A percentile compares a stretch with the other conserved stretches of the same genome.
Evolutionary conservation across 2,113 vertebrate genomes (phyloP).

Genomic region (Genyomyrus donnyi): DNA sequence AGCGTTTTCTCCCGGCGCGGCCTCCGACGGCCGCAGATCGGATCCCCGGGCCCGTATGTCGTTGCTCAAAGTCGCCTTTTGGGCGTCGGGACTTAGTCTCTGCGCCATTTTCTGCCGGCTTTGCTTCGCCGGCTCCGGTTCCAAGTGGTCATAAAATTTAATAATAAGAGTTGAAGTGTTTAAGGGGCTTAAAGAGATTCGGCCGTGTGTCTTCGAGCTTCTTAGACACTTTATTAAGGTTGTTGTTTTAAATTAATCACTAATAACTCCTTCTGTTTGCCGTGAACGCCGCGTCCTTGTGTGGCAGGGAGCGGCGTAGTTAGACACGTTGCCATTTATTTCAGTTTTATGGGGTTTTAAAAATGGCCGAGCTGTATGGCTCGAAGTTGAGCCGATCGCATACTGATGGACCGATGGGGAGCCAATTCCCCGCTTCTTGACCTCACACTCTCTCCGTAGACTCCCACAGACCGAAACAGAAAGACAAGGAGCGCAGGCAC

Average conservation of each 20-base stretch:
- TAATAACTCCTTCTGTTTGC: conserved; percentile 7
- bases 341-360: background rate
- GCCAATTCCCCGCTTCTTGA: background rate
- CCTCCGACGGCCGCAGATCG: conserved; percentile 3
- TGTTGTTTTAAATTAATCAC: conserved; percentile 21
- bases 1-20: conserved; percentile 37
- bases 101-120: conserved; percentile 96
- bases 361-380: background rate
- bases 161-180: conserved; percentile 15
- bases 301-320: background rate
- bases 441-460: conserved; percentile 53
- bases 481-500: conserved; percentile 91
- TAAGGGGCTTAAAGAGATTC: background rate
- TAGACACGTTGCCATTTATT: background rate
- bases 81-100: conserved; percentile 99
- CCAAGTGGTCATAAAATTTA: conserved; percentile 48
- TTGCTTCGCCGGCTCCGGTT: conserved; percentile 63
- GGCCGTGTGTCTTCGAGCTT: background rate
- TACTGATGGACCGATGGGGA: background rate
- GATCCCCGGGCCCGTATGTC: conserved; percentile 43
- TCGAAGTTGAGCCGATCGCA: background rate
- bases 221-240: background rate
- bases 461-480: conserved; percentile 93
- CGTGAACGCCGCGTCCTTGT: background rate
- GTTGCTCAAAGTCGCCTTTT: conserved; percentile 87